Evolutionary conservation across 1,140 invertebrate genomes (phyloP).

Genomic region (Drosophila teissieri): DNA sequence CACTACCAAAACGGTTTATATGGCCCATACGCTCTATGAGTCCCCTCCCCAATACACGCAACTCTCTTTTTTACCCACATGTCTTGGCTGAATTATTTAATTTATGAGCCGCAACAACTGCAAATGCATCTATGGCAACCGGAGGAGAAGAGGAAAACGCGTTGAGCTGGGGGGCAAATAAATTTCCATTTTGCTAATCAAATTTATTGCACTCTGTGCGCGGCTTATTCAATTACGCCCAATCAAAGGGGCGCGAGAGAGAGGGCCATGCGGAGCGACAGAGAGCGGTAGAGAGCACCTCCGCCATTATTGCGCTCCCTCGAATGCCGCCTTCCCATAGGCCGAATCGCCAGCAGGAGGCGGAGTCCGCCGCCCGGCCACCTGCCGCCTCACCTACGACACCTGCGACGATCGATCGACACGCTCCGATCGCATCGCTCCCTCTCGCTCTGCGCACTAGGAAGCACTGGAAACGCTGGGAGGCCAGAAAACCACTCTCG

Average conservation of each 20-base stretch:
- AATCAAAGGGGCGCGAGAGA: constrained; percentile 8
- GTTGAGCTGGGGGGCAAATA: constrained; percentile 59
- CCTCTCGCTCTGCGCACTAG: constrained; percentile 56
- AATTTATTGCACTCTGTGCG: constrained; percentile 84
- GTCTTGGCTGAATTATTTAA: constrained; percentile 76
- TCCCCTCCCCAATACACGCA: constrained; percentile 1
- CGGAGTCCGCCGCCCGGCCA: constrained; percentile 61
- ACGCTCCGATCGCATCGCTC: constrained; percentile 55
- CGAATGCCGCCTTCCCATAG: constrained; percentile 44
- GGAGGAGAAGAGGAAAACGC: constrained; percentile 25
- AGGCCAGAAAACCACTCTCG: constrained; percentile 10
- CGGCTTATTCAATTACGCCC: constrained; percentile 80
- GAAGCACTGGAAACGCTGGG: background rate
- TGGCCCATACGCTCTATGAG: constrained; percentile 6
- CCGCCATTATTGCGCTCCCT: constrained; percentile 69
- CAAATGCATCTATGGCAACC: constrained; percentile 69
- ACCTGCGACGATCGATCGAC: constrained; percentile 69
- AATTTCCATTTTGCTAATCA: constrained; percentile 84
- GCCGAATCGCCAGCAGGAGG: constrained; percentile 30
- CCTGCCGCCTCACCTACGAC: constrained; percentile 56
- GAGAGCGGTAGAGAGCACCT: constrained; percentile 14
- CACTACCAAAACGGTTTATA: constrained; percentile 45
- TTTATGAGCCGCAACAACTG: constrained; percentile 78
- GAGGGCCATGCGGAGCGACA: constrained; percentile 5
- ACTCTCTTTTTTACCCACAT: background rate